Evolutionary conservation across 2,113 vertebrate species (phyloP).

Genomic region (Catharus bicknelli): DNA sequence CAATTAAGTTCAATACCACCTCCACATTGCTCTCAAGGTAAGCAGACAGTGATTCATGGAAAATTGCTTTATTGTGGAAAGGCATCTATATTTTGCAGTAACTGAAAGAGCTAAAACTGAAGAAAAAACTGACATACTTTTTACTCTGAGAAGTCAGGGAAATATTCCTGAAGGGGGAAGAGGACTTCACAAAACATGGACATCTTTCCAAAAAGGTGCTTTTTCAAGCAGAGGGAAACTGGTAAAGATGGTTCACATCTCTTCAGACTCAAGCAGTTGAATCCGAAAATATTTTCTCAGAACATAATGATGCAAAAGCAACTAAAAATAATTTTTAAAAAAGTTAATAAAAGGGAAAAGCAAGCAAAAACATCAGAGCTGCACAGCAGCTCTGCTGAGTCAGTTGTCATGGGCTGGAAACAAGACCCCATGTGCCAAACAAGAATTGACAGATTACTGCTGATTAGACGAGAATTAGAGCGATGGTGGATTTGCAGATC

Average conservation of each 20-base stretch:
- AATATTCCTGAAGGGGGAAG: background rate
- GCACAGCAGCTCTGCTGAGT: background rate
- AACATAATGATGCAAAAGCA: background rate
- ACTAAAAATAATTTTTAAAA: background rate
- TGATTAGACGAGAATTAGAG: background rate
- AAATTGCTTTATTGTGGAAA: background rate
- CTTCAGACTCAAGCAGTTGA: background rate
- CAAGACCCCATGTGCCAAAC: background rate
- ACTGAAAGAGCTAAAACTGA: background rate
- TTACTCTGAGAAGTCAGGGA: background rate
- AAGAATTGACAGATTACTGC: background rate
- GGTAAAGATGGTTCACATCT: background rate
- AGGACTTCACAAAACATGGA: background rate
- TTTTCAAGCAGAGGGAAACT: background rate
- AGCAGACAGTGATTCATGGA: background rate
- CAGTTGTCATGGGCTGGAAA: background rate
- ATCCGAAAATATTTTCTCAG: background rate
- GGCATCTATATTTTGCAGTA: background rate
- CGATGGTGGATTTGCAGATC: background rate
- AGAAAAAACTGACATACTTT: background rate
- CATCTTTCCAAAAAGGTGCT: background rate
- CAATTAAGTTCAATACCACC: background rate
- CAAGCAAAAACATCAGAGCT: background rate
- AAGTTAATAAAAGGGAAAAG: background rate
- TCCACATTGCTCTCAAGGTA: background rate